Evolutionary conservation across 2,888 invertebrate genomes (phyloP), one percentile per base, ranked within the genome.

Genomic region (Trachelus tabidus): DNA sequence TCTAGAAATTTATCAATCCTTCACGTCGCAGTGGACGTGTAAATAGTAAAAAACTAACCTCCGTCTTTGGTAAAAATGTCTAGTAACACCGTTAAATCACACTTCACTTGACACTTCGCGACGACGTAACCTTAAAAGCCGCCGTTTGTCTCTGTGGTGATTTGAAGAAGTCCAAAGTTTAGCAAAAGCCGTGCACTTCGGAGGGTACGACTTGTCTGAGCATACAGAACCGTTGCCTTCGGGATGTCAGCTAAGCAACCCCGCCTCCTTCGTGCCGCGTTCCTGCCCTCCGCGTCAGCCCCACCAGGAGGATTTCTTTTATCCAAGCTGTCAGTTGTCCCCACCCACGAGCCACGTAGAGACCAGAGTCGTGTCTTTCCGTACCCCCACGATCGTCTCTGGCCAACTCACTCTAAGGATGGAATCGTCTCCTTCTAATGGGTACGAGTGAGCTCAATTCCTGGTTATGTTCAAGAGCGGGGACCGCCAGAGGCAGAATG

Each of bases 291-390:
- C 34, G 56, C 40, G 71, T 68, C 78, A 74, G 75, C 74, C 35
- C 11, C 15, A 74, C 71, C 75, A 82, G 77, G 82, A 82, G 79
- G 80, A 84, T 85, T 87, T 87, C 85, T 85, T 86, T 87, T 83
- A 82, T 81, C 78, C 77, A 71, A 78, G 78, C 83, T 84, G 83
- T 85, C 86, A 82, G 85, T 82, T 78, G 81, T 85, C 82, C 83
- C 85, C 87, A 85, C 85, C 87, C 83, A 84, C 84, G 80, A 73
- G 68, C n/a, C 34, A 33, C 34, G 76, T n/a, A 73, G 71, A 56
- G 56, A 56, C 56, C 56, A 34, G 71, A 34, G 34, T 12, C 71
- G 71, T 30, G 34, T 34, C 74, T 74, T 37, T 34, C 74, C 35
- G 74, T 35, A 35, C 34, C 30, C 74, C 31, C 74, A 30, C 74